Conservation (phyloP, 2,888 invertebrate species). For the Coelinius sp. region DNA sequence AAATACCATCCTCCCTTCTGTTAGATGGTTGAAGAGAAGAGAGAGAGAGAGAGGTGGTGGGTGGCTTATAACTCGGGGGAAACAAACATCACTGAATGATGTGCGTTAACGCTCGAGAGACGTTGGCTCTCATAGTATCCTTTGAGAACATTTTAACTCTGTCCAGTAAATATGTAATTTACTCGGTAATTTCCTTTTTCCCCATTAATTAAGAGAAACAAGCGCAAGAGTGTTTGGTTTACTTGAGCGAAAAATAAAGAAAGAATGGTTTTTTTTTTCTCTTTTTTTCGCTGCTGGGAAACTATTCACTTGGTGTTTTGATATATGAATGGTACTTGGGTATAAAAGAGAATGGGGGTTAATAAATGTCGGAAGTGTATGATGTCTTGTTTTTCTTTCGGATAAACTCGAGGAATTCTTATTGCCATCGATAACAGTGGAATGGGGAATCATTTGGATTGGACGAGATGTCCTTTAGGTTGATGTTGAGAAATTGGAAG, state of each 20-base stretch:
- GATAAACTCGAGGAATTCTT: conserved; percentile 10
- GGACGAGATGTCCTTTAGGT: background rate
- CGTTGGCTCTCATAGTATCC: conserved; percentile 38
- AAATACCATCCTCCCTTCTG: conserved; percentile 35
- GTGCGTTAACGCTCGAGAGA: conserved; percentile 47
- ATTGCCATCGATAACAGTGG: conserved; percentile 4
- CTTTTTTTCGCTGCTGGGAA: conserved; percentile 15
- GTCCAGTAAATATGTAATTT: conserved; percentile 50
- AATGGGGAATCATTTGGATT: background rate
- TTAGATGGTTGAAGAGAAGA: conserved; percentile 1
- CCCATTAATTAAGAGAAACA: conserved; percentile 24
- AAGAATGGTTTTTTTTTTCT: conserved; percentile 24
- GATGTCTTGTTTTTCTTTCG: conserved; percentile 20
- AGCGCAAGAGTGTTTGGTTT: conserved; percentile 9
- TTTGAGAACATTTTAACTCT: conserved; percentile 43
- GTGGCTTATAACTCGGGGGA: conserved; percentile 51
- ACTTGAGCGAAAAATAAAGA: conserved; percentile 7
- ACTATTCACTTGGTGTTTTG: background rate
- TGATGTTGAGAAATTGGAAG: background rate
- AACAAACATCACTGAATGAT: conserved; percentile 61
- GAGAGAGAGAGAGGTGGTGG: background rate
- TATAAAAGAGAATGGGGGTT: conserved; percentile 5
- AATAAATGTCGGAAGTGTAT: conserved; percentile 9
- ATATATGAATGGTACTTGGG: background rate
- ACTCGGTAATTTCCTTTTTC: conserved; percentile 20